phyloP scores from a whole-genome alignment of 1,140 invertebrate species.

The Protaetia brevitarsis region DNA sequence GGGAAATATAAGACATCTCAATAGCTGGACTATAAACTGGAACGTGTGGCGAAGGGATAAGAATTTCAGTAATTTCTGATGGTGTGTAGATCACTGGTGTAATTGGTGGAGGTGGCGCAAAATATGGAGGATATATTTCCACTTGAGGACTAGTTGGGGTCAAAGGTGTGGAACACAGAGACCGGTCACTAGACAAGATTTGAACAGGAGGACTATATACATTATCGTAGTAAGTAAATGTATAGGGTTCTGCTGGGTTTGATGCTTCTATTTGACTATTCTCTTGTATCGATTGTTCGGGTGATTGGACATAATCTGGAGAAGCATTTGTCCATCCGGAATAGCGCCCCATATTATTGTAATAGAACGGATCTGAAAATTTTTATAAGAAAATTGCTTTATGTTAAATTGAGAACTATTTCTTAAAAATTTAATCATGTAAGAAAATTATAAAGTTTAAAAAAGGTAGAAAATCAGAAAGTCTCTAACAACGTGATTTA shows the following conservation, averaged over 20 bases:
- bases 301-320: background rate
- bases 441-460: no score
- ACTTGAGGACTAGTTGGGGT: conserved; percentile 11
- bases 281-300: background rate
- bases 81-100: conserved; percentile 35
- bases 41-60: conserved; percentile 29
- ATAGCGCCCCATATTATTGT: background rate
- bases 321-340: background rate
- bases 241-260: background rate
- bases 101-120: background rate
- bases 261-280: background rate
- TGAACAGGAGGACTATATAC: background rate
- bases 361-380: conserved; percentile 7
- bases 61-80: conserved; percentile 30
- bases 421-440: no score
- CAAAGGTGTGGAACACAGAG: background rate
- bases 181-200: background rate
- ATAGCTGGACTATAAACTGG: conserved; percentile 34
- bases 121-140: background rate
- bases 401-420: no score
- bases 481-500: no score
- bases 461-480: no score
- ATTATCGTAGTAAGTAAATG: conserved; percentile 2
- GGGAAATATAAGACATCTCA: conserved; percentile 36
- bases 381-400: no score